Evolutionary conservation across 2,113 vertebrate species (phyloP).

Genomic region (Macquaria australasica): DNA sequence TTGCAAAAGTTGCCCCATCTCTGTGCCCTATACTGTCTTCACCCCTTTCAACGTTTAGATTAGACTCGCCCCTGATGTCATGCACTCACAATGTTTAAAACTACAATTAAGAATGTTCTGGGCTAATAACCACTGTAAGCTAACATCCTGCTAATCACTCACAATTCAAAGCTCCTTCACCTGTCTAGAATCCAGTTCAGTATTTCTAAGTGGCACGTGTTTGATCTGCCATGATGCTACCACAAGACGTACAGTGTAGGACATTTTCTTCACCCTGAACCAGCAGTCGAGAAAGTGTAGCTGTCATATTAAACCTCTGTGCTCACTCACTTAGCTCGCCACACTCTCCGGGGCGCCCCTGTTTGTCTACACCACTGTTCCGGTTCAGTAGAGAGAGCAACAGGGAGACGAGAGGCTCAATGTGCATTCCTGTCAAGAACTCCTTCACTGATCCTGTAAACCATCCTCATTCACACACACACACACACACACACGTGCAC

Average conservation of each 20-base stretch:
- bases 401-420: constrained; percentile 77
- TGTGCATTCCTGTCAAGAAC: constrained; percentile 82
- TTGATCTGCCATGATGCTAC: constrained; percentile 56
- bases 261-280: constrained; percentile 68
- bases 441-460: constrained; percentile 79
- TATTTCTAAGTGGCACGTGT: constrained; percentile 38
- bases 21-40: background rate
- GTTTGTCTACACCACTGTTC: constrained; percentile 83
- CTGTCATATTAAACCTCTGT: constrained; percentile 83
- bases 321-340: constrained; percentile 80
- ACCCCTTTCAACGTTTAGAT: background rate
- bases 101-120: background rate
- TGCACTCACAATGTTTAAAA: background rate
- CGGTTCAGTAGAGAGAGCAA: constrained; percentile 83
- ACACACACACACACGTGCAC: constrained; percentile 9
- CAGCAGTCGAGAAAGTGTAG: constrained; percentile 69
- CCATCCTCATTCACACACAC: constrained; percentile 45
- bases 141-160: constrained; percentile 1
- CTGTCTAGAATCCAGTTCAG: constrained; percentile 32
- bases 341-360: constrained; percentile 78
- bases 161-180: constrained; percentile 28
- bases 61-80: background rate
- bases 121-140: background rate
- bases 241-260: constrained; percentile 50
- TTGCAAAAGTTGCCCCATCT: background rate